Base-by-base conservation (phyloP, 2,888 invertebrate species). In the Petrolisthes manimaculis region DNA sequence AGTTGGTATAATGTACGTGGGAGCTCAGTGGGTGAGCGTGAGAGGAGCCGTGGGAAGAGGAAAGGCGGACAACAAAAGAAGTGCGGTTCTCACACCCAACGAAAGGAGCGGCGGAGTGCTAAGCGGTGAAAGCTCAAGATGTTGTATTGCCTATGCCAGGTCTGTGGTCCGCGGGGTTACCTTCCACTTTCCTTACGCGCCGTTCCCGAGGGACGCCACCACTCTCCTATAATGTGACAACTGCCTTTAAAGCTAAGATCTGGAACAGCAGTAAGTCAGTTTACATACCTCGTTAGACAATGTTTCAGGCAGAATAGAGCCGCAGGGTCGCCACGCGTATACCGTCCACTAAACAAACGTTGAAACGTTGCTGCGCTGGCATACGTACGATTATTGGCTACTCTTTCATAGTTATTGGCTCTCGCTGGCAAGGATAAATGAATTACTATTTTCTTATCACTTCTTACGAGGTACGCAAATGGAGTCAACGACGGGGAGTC, bases 311-410 rank as follows among this genome's bases (percentile, higher is more conserved):
- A 67, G 82, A 82, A 82, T 56, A 86, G 75, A 74, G 55, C 81
- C 75, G 75, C 75, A 53, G 82, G 86, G 51, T 67, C 56, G 54
- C 37, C 86, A 86, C 86, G 86, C 86, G 86, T 86, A 74, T 86
- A 77, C 82, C 75, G 61, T 86, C 80, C 82, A 86, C 86, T 86
- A 86, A 86, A 86, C 86, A 86, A 86, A 86, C 86, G 86, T 86
- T 86, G 77, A 83, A 84, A 83, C 83, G 83, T 88, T 84, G 80
- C 87, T 54, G 84, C 87, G 87, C 84, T 88, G 87, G 87, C 87
- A 88, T 84, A 88, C 87, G 87, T 88, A 88, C 87, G 87, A 88
- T 87, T 86, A 86, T 86, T 86, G 86, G 86, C 77, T 86, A 86
- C 86, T 86, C 75, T 82, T 69, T 82, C 86, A 86, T 86, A 86